Conservation (phyloP, 30 jellyfish, hydroid and myxozoan genomes). For the Catostylus mosaicus region DNA sequence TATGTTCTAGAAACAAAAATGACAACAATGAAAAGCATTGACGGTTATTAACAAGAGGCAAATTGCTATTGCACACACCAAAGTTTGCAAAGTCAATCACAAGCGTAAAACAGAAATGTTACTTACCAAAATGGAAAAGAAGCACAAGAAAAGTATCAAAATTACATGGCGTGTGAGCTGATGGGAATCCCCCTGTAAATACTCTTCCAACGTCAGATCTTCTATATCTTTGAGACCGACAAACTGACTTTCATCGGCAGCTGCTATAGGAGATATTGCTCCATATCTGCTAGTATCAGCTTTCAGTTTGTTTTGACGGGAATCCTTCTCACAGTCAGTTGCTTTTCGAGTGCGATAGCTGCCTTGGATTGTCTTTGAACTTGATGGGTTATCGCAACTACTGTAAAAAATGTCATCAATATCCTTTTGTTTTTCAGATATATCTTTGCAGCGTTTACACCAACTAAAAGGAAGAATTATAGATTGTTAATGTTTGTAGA, state of each 20-base stretch:
- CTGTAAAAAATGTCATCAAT: constrained; percentile 9
- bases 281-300: background rate
- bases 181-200: constrained; percentile 61
- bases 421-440: constrained; percentile 26
- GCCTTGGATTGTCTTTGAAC: background rate
- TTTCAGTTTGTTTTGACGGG: background rate
- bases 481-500: too few relatives aligned
- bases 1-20: constrained; percentile 34
- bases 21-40: too few relatives aligned
- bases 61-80: background rate
- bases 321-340: background rate
- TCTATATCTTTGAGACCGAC: constrained; percentile 58
- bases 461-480: constrained; percentile 12
- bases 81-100: background rate
- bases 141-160: constrained; percentile 50
- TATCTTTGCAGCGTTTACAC: constrained; percentile 44
- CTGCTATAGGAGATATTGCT: background rate
- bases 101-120: too few relatives aligned
- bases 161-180: constrained; percentile 85
- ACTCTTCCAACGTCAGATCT: constrained; percentile 49
- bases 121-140: constrained; percentile 72
- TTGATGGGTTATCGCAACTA: background rate
- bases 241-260: constrained; percentile 1
- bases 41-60: too few relatives aligned
- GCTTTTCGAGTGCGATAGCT: background rate